Evolutionary conservation across 2,113 vertebrate genomes (phyloP).

Genomic region (Microcebus griseorufus): DNA sequence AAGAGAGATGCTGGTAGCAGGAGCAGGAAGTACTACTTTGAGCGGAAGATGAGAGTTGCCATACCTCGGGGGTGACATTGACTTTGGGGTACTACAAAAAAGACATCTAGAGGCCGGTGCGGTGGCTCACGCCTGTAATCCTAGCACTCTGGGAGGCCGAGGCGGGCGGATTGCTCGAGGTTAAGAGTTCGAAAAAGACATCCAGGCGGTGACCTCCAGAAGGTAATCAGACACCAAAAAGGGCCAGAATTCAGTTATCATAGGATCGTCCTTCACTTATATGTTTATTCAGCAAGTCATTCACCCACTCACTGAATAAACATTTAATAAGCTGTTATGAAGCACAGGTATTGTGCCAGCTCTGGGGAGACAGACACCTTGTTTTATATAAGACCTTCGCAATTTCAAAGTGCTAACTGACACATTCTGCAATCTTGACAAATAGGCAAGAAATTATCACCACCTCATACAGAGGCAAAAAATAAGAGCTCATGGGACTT

Average conservation of each 20-base stretch:
- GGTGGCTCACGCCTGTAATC: no score
- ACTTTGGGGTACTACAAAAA: background rate
- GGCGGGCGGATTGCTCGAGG: no score
- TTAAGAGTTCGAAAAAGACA: background rate
- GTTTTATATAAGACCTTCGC: background rate
- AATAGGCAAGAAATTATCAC: background rate
- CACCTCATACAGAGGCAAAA: background rate
- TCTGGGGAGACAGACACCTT: background rate
- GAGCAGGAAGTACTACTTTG: background rate
- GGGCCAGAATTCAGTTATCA: background rate
- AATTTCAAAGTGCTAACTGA: background rate
- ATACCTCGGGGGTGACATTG: fast-evolving
- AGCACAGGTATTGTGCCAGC: background rate
- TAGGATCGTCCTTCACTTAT: background rate
- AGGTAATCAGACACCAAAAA: background rate
- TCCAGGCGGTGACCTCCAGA: no score
- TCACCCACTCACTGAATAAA: background rate
- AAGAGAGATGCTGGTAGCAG: background rate
- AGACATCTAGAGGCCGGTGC: background rate
- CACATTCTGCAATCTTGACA: background rate
- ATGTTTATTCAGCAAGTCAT: background rate
- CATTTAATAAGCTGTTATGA: background rate
- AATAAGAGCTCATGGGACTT: background rate
- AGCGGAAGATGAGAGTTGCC: background rate
- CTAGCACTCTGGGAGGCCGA: no score